phyloP scores from a whole-genome alignment of 2,797 vertebrate genomes.

The Poeciliopsis presidionis region DNA sequence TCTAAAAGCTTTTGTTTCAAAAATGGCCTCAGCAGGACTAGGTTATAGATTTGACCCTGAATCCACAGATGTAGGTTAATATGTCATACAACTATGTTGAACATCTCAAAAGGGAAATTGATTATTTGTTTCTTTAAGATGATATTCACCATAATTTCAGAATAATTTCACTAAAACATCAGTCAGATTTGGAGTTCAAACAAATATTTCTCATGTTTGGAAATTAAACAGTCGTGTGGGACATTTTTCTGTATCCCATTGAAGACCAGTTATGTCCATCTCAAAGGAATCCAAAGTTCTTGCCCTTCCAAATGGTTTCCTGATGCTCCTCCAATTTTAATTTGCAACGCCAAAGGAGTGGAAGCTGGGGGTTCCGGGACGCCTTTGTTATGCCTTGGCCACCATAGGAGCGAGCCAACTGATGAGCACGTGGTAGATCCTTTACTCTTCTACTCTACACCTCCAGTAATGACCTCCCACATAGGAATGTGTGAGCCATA shows the following conservation, averaged over 20 bases:
- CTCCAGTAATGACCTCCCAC: slow-evolving; percentile 59
- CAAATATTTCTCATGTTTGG: slow-evolving; percentile 2
- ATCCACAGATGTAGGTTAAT: background rate
- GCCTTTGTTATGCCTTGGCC: slow-evolving; percentile 14
- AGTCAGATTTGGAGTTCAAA: slow-evolving; percentile 14
- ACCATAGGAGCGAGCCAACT: slow-evolving; percentile 57
- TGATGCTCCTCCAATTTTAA: slow-evolving; percentile 68
- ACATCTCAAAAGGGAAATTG: background rate
- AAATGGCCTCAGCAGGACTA: background rate
- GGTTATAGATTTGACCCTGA: background rate
- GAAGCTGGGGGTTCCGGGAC: slow-evolving; percentile 46
- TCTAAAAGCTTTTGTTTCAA: background rate
- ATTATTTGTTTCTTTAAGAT: background rate
- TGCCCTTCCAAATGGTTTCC: slow-evolving; percentile 74
- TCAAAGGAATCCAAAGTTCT: slow-evolving; percentile 46
- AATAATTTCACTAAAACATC: background rate
- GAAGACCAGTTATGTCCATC: slow-evolving; percentile 37
- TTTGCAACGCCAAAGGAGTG: slow-evolving; percentile 54
- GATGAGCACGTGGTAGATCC: slow-evolving; percentile 63
- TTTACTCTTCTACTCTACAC: slow-evolving; percentile 50
- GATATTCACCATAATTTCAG: background rate
- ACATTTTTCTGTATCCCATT: slow-evolving; percentile 33
- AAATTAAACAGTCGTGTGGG: slow-evolving; percentile 11
- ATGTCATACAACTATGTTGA: no score
- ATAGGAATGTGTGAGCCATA: slow-evolving; percentile 72